These are phyloP conservation scores for Osedax fenrisi DNA, from an alignment of 2,888 invertebrate genomes.

Conservation along the genomic window DNA sequence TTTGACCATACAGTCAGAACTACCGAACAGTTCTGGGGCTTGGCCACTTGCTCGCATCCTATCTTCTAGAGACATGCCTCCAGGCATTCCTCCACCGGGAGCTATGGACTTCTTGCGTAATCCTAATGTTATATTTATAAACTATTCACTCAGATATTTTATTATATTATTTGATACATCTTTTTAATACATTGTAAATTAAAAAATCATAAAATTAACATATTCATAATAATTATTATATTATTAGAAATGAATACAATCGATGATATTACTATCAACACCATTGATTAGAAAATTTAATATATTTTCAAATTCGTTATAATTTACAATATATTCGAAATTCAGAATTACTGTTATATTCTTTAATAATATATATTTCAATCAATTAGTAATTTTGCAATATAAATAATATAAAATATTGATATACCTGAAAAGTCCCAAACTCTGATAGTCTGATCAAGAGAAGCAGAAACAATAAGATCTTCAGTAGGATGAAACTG, in stretches of 20 bases:
- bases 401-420: no score
- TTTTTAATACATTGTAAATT: no score
- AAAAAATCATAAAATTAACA: no score
- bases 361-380: no score
- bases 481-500: constrained; percentile 93
- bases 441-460: constrained; percentile 92
- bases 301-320: no score
- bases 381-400: no score
- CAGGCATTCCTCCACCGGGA: constrained; percentile 84
- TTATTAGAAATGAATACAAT: no score
- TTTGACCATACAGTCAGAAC: constrained; percentile 59
- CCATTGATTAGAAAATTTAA: no score
- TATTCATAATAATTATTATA: no score
- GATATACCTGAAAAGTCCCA: constrained; percentile 97
- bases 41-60: constrained; percentile 48
- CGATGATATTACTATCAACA: no score
- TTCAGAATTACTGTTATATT: no score
- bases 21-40: constrained; percentile 78
- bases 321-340: no score
- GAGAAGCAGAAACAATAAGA: constrained; percentile 85
- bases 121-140: constrained; percentile 54
- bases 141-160: background rate
- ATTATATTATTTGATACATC: background rate
- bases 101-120: constrained; percentile 91
- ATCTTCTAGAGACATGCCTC: constrained; percentile 65